Conservation (phyloP, 2,113 vertebrate genomes). For the Diadophis punctatus region DNA sequence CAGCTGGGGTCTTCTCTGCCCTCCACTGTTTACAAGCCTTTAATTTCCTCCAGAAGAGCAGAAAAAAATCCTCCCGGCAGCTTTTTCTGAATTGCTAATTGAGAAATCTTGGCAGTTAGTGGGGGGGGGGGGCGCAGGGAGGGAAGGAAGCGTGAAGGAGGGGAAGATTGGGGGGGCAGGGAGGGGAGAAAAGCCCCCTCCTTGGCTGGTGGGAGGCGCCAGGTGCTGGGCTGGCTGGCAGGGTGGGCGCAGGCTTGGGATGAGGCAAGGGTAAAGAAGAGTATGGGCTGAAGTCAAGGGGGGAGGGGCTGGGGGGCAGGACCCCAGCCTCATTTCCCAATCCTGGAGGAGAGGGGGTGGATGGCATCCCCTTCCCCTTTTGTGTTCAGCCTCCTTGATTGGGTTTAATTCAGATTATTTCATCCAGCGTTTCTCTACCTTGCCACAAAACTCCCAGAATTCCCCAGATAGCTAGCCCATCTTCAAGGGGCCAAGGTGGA, state of each 20-base stretch:
- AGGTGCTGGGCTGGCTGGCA: not conserved
- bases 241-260: not conserved
- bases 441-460: not conserved
- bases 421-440: too few species aligned
- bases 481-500: not conserved
- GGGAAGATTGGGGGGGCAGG: not conserved
- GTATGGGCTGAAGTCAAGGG: not conserved
- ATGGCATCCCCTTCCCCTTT: not conserved
- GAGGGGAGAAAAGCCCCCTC: not conserved
- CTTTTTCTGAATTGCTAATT: constrained; percentile 31
- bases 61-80: constrained; percentile 37
- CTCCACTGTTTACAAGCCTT: constrained; percentile 33
- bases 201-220: not conserved
- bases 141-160: rapidly evolving
- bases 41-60: constrained; percentile 36
- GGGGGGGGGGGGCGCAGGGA: rapidly evolving
- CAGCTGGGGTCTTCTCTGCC: not conserved
- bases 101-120: not conserved
- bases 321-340: not conserved
- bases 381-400: not conserved
- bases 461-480: not conserved
- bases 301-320: not conserved
- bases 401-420: too few species aligned
- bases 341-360: not conserved
- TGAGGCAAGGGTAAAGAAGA: rapidly evolving